Evolutionary conservation across 2,888 invertebrate genomes (phyloP).

Genomic region (Melieria crassipennis): DNA sequence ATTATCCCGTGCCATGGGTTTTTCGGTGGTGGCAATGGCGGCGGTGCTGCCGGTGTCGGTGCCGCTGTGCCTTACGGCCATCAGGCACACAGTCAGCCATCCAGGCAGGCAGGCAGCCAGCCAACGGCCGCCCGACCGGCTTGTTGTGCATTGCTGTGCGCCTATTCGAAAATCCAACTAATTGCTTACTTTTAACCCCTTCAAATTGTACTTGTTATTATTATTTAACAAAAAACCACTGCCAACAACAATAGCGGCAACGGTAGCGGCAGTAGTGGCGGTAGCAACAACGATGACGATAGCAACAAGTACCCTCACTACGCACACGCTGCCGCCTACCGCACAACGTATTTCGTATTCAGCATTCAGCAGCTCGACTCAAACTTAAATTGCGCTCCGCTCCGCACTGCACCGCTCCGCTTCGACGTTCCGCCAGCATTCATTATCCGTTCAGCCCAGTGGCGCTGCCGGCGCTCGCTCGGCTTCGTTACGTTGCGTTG

Average conservation of each 20-base stretch:
- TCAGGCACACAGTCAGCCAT: slow-evolving; percentile 3
- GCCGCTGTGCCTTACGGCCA: slow-evolving; percentile 22
- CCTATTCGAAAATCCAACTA: slow-evolving; percentile 51
- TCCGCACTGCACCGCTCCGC: too few species aligned
- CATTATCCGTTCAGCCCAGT: not conserved
- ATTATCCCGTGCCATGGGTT: not conserved
- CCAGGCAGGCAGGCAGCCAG: slow-evolving; percentile 10
- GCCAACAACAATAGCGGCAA: slow-evolving; percentile 46
- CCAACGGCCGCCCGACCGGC: slow-evolving; percentile 2
- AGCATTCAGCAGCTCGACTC: too few species aligned
- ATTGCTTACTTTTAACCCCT: slow-evolving; percentile 61
- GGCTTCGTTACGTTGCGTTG: not conserved
- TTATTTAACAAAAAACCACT: slow-evolving; percentile 36
- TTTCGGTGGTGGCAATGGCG: not conserved
- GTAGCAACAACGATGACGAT: slow-evolving; percentile 19
- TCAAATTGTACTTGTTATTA: slow-evolving; percentile 48
- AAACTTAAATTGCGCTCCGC: too few species aligned
- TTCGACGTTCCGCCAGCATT: too few species aligned
- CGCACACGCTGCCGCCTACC: not conserved
- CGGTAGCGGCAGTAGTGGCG: slow-evolving; percentile 40
- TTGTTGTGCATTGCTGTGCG: slow-evolving; percentile 39
- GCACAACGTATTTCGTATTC: slow-evolving; percentile 9
- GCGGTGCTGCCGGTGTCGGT: not conserved
- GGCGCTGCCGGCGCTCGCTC: not conserved
- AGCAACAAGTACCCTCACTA: slow-evolving; percentile 11